A percentile compares a stretch with the other conserved stretches of the same genome.
Conservation (phyloP, 1,140 invertebrate genomes). For the Chlorops oryzae region DNA sequence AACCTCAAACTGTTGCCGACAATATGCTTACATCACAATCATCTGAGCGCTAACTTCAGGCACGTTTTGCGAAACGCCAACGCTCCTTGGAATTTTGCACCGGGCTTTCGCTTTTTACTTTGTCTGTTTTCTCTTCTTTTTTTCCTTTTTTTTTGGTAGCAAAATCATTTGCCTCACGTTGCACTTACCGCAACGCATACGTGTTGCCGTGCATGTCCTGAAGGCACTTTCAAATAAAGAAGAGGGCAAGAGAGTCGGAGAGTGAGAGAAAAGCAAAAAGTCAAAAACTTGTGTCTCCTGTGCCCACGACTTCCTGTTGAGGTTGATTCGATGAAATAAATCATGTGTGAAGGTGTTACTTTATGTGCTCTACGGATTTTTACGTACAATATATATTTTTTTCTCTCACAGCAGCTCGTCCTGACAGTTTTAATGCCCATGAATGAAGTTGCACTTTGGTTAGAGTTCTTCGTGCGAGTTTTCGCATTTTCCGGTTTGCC, state of each 20-base stretch:
- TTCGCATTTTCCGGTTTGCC: too few relatives aligned
- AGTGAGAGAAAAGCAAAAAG: background rate
- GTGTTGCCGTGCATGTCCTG: too few relatives aligned
- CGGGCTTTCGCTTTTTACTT: background rate
- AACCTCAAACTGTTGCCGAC: background rate
- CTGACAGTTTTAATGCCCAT: background rate
- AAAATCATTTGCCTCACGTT: too few relatives aligned
- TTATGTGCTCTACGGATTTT: too few relatives aligned
- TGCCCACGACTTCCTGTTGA: conserved; percentile 7
- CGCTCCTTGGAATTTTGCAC: background rate
- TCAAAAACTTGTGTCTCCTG: background rate
- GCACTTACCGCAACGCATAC: conserved; percentile 15
- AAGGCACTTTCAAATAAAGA: conserved; percentile 1
- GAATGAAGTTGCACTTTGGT: background rate
- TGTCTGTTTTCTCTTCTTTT: background rate
- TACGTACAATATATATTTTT: too few relatives aligned
- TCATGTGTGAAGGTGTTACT: conserved; percentile 16
- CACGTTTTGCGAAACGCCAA: background rate
- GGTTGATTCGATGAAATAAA: conserved; percentile 13
- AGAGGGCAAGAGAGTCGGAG: background rate
- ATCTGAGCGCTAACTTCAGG: background rate
- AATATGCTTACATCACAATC: background rate
- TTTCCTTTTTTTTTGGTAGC: conserved; percentile 9
- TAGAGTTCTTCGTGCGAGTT: too few relatives aligned
- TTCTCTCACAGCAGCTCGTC: background rate